Evolutionary conservation across 1,140 invertebrate genomes (phyloP), one percentile per base, ranked within the genome.

Genomic region (Papilio glaucus): DNA sequence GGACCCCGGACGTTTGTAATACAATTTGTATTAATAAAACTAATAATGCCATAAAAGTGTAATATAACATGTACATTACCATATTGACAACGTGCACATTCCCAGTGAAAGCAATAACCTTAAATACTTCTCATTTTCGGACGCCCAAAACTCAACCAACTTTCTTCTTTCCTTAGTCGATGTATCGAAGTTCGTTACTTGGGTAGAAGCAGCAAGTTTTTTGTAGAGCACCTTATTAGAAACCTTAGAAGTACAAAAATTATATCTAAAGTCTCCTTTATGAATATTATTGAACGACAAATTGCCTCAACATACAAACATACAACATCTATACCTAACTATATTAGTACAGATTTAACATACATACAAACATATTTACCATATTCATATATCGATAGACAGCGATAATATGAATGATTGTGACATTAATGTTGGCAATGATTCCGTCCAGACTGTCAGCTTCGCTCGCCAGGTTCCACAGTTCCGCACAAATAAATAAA

Each of bases 361-460:
- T 39, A 62, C 12, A 37, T 9, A 71, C 63, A 68, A 70, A 70
- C 42, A 72, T 53, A 80, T 39, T 81, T 76, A 84, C 87, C 85
- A 84, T 85, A 74, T 82, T 86, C 57, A 37, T 75, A 60, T 83
- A 89, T 76, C 86, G 79, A 38, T 83, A 86, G 0, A 85, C 21
- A 18, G 84, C 77, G 4, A 87, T 84, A 1, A 79, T 75, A 57
- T 89, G 84, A 38, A 87, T 80, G 7, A 86, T 37, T 0, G 78
- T 84, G 0, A 74, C 85, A 29, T 85, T 88, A 26, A 89, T 77
- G 29, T 77, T 82, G 9, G 76, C 84, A 4, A 85, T 81, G 18
- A 87, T 67, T n/a, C 76, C 77, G 39, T 88, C 85, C 10, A 88
- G 65, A 45, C 38, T 73, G 0, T 65, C 67, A 0, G 77, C 29